Percentiles rank a stretch among this genome's conserved stretches.
Conservation (phyloP, 2,113 vertebrate species). For the Alligator mississippiensis region DNA sequence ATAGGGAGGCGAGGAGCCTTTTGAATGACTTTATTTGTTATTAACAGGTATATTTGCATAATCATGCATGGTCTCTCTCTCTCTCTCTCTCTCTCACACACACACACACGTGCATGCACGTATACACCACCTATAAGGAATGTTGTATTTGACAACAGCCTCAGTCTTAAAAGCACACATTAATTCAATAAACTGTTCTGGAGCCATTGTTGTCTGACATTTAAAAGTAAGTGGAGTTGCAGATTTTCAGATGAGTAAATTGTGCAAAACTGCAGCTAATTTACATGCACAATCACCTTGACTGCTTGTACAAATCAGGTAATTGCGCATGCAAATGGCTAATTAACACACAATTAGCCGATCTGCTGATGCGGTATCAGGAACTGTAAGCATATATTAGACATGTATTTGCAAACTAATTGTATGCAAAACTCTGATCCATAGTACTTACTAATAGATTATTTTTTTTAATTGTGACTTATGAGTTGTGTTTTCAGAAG, state of each 20-base stretch:
- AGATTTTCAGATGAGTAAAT: conserved; percentile 42
- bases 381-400: conserved; percentile 16
- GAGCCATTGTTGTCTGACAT: neutral
- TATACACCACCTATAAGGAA: neutral
- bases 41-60: neutral
- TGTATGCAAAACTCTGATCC: neutral
- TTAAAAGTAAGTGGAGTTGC: conserved; percentile 52
- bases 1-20: neutral
- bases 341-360: conserved; percentile 64
- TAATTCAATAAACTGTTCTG: neutral
- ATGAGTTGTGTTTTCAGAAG: neutral
- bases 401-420: neutral
- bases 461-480: neutral
- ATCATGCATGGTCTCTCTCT: fast-evolving
- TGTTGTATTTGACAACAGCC: neutral
- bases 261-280: conserved; percentile 54
- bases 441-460: neutral
- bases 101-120: neutral
- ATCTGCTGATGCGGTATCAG: conserved; percentile 22
- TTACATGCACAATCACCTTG: conserved; percentile 57
- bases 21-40: conserved; percentile 43
- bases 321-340: conserved; percentile 64
- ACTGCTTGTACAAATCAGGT: conserved; percentile 68
- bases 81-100: neutral
- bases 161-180: neutral